These are phyloP conservation scores for Columbina picui DNA, from an alignment of 2,113 vertebrate species.

Conservation along the genomic window DNA sequence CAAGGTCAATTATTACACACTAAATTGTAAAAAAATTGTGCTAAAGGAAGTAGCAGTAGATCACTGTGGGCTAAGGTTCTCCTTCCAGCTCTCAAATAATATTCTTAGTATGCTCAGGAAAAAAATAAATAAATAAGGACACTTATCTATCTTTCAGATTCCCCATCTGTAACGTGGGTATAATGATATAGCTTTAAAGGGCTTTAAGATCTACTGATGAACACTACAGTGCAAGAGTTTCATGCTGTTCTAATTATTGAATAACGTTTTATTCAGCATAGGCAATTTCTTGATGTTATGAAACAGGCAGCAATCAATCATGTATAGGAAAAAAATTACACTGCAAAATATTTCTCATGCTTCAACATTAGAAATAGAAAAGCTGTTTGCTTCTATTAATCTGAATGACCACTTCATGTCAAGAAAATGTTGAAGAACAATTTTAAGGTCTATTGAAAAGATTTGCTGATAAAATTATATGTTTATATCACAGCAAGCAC, in stretches of 20 bases:
- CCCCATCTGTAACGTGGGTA: not conserved
- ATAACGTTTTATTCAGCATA: not conserved
- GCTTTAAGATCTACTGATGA: not conserved
- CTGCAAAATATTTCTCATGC: not conserved
- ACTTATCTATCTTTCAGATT: not conserved
- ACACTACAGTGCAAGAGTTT: not conserved
- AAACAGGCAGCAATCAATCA: not conserved
- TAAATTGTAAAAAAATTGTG: not conserved
- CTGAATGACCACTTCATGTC: not conserved
- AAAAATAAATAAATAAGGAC: not conserved
- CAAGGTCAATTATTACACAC: not conserved
- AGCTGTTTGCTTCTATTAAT: not conserved
- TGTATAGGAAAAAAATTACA: not conserved
- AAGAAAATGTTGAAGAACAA: not conserved
- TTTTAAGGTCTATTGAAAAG: not conserved
- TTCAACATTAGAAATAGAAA: not conserved
- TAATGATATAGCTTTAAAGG: not conserved
- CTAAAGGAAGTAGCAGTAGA: not conserved
- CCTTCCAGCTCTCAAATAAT: not conserved
- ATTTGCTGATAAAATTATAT: not conserved
- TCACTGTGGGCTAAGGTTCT: not conserved
- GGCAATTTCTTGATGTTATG: not conserved
- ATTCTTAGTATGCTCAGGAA: not conserved
- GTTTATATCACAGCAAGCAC: not conserved
- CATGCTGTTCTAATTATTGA: not conserved